Percentiles rank a stretch among this genome's conserved stretches.
These are phyloP conservation scores for Nomada hirtipes DNA, from an alignment of 2,888 invertebrate species.

Conservation along the genomic window DNA sequence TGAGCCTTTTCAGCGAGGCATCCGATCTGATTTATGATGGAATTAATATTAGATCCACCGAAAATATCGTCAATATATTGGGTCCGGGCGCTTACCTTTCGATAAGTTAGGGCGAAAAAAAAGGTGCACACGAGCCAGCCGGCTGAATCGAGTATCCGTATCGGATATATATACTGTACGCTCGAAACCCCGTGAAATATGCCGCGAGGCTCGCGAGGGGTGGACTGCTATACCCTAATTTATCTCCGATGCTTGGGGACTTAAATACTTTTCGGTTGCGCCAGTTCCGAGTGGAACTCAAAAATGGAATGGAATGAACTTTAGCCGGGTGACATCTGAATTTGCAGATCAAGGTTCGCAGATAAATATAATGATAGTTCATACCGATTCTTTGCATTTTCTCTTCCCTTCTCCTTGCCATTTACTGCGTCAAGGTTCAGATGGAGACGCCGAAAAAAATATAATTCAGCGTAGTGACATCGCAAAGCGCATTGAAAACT, in stretches of 20 bases:
- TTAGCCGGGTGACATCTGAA: not conserved
- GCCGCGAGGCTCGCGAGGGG: conserved; percentile 27
- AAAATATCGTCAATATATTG: conserved; percentile 69
- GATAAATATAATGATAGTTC: not conserved
- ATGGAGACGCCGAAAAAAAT: not conserved
- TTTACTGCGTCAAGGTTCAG: not conserved
- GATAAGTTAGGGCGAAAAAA: conserved; percentile 12
- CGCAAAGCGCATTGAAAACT: conserved; percentile 28
- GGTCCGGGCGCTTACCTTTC: conserved; percentile 49
- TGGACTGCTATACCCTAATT: conserved; percentile 31
- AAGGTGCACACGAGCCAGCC: conserved; percentile 27
- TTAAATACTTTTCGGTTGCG: conserved; percentile 34
- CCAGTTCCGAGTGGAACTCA: not conserved
- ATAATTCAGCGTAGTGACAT: not conserved
- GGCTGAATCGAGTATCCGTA: conserved; percentile 16
- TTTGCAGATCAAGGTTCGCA: not conserved
- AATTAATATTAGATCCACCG: conserved; percentile 75
- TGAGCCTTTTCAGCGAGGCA: conserved; percentile 67
- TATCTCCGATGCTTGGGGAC: conserved; percentile 19
- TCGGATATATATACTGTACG: conserved; percentile 21
- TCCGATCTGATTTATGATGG: conserved; percentile 72
- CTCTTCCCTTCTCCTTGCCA: not conserved
- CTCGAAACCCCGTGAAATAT: conserved; percentile 49
- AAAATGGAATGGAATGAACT: not conserved
- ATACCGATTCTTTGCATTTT: not conserved